Evolutionary conservation across 2,113 vertebrate species (phyloP).

Genomic region (Mesembrinibis cayennensis): DNA sequence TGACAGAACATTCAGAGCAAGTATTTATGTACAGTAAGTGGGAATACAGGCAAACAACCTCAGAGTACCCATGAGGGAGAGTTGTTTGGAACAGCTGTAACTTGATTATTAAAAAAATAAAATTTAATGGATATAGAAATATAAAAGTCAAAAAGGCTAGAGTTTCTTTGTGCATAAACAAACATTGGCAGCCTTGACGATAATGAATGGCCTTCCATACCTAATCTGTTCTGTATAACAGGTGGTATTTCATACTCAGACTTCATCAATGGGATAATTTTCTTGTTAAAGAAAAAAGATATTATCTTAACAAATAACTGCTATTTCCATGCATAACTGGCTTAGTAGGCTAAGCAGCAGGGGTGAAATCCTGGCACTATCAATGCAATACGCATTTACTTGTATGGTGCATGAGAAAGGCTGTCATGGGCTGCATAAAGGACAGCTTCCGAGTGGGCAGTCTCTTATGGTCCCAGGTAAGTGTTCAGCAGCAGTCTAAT

Average conservation of each 20-base stretch:
- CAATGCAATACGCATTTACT: not conserved
- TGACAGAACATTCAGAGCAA: not conserved
- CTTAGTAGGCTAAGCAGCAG: not conserved
- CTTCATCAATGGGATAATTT: conserved; percentile 26
- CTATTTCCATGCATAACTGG: not conserved
- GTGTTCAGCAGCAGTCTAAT: not conserved
- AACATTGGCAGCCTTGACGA: not conserved
- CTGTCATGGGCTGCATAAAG: not conserved
- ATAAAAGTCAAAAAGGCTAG: not conserved
- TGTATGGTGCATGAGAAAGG: not conserved
- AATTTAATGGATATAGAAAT: conserved; percentile 13
- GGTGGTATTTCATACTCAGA: not conserved
- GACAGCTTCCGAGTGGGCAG: not conserved
- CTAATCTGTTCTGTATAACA: conserved; percentile 7
- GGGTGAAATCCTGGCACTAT: not conserved
- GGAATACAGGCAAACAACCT: not conserved
- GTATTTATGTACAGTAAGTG: not conserved
- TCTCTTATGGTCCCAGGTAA: not conserved
- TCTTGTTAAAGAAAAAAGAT: conserved; percentile 1
- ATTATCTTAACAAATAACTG: conserved; percentile 1
- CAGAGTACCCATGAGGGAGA: not conserved
- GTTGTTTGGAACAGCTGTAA: conserved; percentile 37
- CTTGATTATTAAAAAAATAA: conserved; percentile 58
- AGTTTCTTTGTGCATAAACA: conserved; percentile 12
- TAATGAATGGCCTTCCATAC: not conserved